Base-by-base conservation (phyloP, 92 coral and sea anemone species). In the Montipora capitata region DNA sequence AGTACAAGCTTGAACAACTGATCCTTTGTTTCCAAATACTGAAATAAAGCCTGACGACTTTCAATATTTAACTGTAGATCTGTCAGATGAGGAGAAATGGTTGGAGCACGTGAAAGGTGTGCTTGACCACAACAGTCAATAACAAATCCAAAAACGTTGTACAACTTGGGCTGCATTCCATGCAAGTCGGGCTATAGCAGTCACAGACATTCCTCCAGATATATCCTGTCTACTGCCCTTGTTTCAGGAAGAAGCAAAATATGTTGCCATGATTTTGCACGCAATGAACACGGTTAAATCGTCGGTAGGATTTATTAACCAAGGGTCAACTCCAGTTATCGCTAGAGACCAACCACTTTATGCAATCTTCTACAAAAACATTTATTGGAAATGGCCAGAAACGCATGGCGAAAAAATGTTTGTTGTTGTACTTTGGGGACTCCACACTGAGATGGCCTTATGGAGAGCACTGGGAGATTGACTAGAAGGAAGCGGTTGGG, bases 131-230 rank as follows among this genome's bases (percentile, higher is more conserved):
- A 74, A 74, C 51, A 14, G 15, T 74, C 12, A 42, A 45, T 35
- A 84, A 39, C 58, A 16, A n/a, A 45, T 15, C 12, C 74, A 20
- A 75, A n/a, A 74, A 41, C 13, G 66, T 18, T 57, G 51, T 45
- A 59, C 76, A 61, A 72, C 88, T 12, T 54, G 88, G 81, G 80
- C 88, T 14, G 82, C 81, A 17, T 73, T 51, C 81, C 88, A 84
- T 84, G 88, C 88, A 18, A 72, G 81, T 84, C 80, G 27, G 38
- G 40, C 35, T 14, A 15, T 56, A 3, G 85, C 78, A 80, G 35
- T 62, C 3, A 18, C 43, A 59, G 51, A 63, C 74, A 59, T 14
- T 20, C 57, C 73, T 4, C 70, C 88, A 44, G 79, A 70, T 72
- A 51, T 48, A 20, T 20, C 27, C 67, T 72, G 81, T 43, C 27